phyloP scores from a whole-genome alignment of 2,888 invertebrate genomes.

The Xylota segnis region DNA sequence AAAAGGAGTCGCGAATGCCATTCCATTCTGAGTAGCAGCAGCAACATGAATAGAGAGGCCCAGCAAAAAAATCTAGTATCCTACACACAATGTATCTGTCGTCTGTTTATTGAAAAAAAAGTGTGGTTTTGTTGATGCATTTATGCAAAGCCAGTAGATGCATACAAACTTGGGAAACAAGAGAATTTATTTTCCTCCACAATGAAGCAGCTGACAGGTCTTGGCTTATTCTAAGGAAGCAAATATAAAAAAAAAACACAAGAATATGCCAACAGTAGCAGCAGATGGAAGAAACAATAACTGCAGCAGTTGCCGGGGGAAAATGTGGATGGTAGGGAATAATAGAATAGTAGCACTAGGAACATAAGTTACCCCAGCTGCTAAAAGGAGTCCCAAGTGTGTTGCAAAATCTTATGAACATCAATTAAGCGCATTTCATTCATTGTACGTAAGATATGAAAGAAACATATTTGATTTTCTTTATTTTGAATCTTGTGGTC shows the following conservation, averaged over 20 bases:
- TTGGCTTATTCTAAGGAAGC: not conserved
- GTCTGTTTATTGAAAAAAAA: conserved; percentile 67
- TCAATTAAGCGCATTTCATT: too few species aligned
- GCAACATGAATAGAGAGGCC: conserved; percentile 10
- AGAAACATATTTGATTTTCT: too few species aligned
- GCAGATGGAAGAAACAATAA: conserved; percentile 3
- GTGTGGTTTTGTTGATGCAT: conserved; percentile 23
- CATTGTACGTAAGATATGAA: too few species aligned
- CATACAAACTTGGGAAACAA: conserved; percentile 3
- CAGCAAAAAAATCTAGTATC: conserved; percentile 14
- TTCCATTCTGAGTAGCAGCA: conserved; percentile 24
- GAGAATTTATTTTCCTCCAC: conserved; percentile 54
- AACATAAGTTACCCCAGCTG: too few species aligned
- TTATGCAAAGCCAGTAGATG: conserved; percentile 38
- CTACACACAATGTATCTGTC: conserved; percentile 52
- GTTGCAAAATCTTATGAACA: too few species aligned
- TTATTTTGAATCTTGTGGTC: too few species aligned
- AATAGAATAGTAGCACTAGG: too few species aligned
- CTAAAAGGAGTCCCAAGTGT: too few species aligned
- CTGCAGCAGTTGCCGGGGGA: not conserved
- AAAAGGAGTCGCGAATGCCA: conserved; percentile 54
- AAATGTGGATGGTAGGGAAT: not conserved
- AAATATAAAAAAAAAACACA: not conserved
- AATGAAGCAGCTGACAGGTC: conserved; percentile 57
- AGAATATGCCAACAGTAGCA: conserved; percentile 12